Base-by-base conservation (phyloP, 53 echinoderm and acorn worm genomes). In the Hippasteria phrygiana region DNA sequence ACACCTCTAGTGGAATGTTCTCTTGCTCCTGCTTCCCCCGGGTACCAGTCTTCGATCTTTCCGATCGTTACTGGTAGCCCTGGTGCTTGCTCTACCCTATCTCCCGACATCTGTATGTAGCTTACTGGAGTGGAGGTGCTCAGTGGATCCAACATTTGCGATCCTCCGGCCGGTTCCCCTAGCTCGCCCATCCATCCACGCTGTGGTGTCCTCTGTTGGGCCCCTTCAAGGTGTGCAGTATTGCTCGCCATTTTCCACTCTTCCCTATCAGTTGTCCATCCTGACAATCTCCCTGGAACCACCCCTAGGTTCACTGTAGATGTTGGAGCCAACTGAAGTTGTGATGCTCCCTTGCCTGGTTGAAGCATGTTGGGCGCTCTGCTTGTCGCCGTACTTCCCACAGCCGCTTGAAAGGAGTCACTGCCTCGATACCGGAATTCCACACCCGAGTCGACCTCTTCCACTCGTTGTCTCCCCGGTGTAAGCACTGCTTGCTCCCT, bases 111-210 rank as follows among this genome's bases (percentile, higher is more conserved):
- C 56, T 56, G 56, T 1, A 56, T 11, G 9, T 56, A 24, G 56
- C 24, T 5, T 7, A 56, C 24, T 1, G 56, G 56, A 11, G 56
- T 20, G 26, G 56, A 24, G 1, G 56, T 56, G 6, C 56, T 5
- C 24, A 56, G 56, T 56, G 56, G 56, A 56, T 20, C 26, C n/a
- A 56, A 56, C 2, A 56, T 56, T 26, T n/a, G 24, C 56, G 26
- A 56, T 56, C 56, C 6, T 56, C 56, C 1, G 56, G 56, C 56
- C 26, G n/a, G 56, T 56, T 20, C 56, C 24, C 56, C 26, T 1
- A 56, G 56, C n/a, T 56, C 6, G 56, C 56, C 56, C 24, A 56
- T 24, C 56, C 56, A 56, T 56, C 56, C 56, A 56, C 56, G n/a
- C 26, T 56, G 56, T 24, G 24, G 56, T 56, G 54, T 54, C 54